Percentiles rank a stretch among this genome's conserved stretches.
Conservation (phyloP, 2,888 invertebrate genomes). For the Fragum sueziense region DNA sequence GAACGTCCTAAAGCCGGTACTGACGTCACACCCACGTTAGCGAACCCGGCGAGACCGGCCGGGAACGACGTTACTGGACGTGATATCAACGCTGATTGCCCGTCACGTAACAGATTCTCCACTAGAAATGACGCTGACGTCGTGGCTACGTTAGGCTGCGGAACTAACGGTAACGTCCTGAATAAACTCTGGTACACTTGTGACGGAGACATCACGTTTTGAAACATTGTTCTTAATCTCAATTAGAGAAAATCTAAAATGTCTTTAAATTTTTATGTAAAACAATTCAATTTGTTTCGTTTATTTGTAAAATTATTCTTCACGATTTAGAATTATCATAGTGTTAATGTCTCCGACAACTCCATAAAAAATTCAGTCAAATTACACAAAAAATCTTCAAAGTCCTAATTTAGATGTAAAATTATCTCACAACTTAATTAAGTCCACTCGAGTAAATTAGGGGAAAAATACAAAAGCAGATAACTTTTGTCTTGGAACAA, state of each 20-base stretch:
- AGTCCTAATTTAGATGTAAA: background rate
- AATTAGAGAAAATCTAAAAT: too few species aligned
- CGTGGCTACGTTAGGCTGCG: slow-evolving; percentile 57
- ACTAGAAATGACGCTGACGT: slow-evolving; percentile 73
- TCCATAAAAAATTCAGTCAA: background rate
- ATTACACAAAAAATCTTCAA: background rate
- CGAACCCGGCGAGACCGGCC: slow-evolving; percentile 34
- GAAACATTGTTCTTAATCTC: slow-evolving; percentile 69
- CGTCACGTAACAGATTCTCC: slow-evolving; percentile 77
- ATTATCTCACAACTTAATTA: background rate
- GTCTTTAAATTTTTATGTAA: background rate
- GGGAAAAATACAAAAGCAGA: background rate
- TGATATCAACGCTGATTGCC: slow-evolving; percentile 64
- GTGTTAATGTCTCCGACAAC: background rate
- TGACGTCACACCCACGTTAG: slow-evolving; percentile 44
- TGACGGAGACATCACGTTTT: slow-evolving; percentile 76
- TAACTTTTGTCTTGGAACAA: background rate
- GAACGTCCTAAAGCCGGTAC: slow-evolving; percentile 45
- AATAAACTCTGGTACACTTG: slow-evolving; percentile 78
- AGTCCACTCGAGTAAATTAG: background rate
- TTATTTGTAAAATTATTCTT: background rate
- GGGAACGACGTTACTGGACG: slow-evolving; percentile 56
- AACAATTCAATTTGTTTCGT: background rate
- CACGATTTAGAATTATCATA: background rate
- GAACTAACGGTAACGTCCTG: slow-evolving; percentile 66